Percentiles rank a stretch among this genome's conserved stretches.
phyloP scores from a whole-genome alignment of 2,888 invertebrate species.

The Sarcophaga rosellei region DNA sequence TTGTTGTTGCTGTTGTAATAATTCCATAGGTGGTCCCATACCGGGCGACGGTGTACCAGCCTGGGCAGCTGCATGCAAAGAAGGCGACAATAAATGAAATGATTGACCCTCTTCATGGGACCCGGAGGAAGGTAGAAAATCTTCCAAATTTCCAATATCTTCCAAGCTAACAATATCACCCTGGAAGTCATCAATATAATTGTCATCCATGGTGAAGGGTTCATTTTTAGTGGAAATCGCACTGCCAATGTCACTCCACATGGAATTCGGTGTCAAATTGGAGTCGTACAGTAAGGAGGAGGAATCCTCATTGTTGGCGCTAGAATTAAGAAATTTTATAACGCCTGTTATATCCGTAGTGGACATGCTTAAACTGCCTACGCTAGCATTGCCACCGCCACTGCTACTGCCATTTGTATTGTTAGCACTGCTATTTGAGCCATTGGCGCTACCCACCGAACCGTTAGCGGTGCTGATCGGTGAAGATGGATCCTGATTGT shows the following conservation, averaged over 20 bases:
- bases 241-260: conserved; percentile 81
- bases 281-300: conserved; percentile 75
- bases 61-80: conserved; percentile 72
- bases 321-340: conserved; percentile 56
- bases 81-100: conserved; percentile 75
- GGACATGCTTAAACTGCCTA: conserved; percentile 52
- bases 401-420: conserved; percentile 66
- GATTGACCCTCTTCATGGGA: conserved; percentile 70
- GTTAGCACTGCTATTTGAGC: conserved; percentile 67
- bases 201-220: conserved; percentile 91
- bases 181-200: conserved; percentile 93
- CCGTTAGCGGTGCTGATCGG: conserved; percentile 67
- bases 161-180: conserved; percentile 85
- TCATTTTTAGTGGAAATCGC: conserved; percentile 82
- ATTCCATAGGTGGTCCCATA: conserved; percentile 76
- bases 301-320: conserved; percentile 65
- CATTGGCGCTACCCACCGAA: conserved; percentile 65
- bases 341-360: conserved; percentile 57
- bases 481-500: conserved; percentile 73
- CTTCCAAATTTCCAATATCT: conserved; percentile 91
- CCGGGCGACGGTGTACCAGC: conserved; percentile 75
- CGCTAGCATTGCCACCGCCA: conserved; percentile 44
- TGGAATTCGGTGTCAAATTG: conserved; percentile 77
- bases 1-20: conserved; percentile 77
- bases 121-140: conserved; percentile 82